Evolutionary conservation across 2,888 invertebrate genomes (phyloP).

Genomic region (Toxonevra muliebris): DNA sequence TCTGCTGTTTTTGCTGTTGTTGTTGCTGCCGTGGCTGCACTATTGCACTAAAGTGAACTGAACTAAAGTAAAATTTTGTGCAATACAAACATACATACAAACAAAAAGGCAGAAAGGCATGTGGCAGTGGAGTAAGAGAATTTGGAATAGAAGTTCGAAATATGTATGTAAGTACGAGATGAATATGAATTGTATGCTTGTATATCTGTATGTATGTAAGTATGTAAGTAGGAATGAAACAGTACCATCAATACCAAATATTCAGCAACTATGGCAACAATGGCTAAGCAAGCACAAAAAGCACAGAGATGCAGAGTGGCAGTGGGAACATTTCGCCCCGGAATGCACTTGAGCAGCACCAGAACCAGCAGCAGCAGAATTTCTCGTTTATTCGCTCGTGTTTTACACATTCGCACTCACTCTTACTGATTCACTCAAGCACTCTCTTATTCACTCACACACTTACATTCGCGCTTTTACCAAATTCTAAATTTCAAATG

Average conservation of each 20-base stretch:
- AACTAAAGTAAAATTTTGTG: no score
- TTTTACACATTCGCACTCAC: slow-evolving; percentile 19
- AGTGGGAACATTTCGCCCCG: no score
- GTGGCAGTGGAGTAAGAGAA: neutral
- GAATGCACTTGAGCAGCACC: no score
- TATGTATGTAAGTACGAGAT: neutral
- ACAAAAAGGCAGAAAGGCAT: neutral
- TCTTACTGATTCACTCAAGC: slow-evolving; percentile 1
- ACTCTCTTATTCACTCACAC: neutral
- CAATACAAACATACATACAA: no score
- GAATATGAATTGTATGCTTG: neutral
- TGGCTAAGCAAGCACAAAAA: no score
- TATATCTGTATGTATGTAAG: neutral
- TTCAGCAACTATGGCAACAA: no score
- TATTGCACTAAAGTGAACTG: neutral
- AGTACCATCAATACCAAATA: no score
- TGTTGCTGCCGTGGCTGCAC: slow-evolving; percentile 6
- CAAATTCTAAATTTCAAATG: slow-evolving; percentile 17
- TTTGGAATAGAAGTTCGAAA: neutral
- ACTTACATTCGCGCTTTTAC: neutral
- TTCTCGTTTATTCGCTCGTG: neutral
- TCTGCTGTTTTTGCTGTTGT: slow-evolving; percentile 25
- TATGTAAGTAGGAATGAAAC: neutral
- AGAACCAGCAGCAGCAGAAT: neutral
- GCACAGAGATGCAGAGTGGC: no score